Evolutionary conservation across 2,888 invertebrate species (phyloP), one percentile per base, ranked within the genome.

Genomic region (Xanthia icteritia): DNA sequence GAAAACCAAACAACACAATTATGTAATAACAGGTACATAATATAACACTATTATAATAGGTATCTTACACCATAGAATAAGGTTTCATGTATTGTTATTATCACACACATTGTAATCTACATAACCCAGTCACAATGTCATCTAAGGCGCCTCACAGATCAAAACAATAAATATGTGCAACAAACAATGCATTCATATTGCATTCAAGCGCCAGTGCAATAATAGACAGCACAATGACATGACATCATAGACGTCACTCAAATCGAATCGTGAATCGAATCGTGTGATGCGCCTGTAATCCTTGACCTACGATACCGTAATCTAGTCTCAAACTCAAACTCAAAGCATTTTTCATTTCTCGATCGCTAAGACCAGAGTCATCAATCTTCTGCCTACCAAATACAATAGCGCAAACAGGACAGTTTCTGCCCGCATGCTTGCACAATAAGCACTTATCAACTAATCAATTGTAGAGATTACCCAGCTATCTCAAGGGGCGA

Each of bases 381-480:
- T 15, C 15, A 2, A 56, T 20, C 39, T 8, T 56, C 51, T 56
- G 23, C 15, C 20, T n/a, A 64, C 15, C 45, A 3, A 73, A 36
- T 20, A 71, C 67, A 65, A 67, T 15, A 61, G 39, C n/a, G 15
- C 27, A 48, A 77, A 45, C 73, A 58, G 15, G 27, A 54, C 61
- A 66, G 66, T 54, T 17, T 23, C 68, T 36, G 63, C 81, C 77
- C 77, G 81, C 77, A 83, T 83, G 73, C 17, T 54, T 51, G 42
- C 51, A 23, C 66, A 64, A 70, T 63, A 68, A 81, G 81, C 56
- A 68, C 39, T 58, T 72, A 72, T 72, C 73, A 60, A 56, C 36
- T 48, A 42, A 45, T 45, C 56, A 77, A 61, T 75, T 65, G 78
- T 65, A 48, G 66, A 83, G 56, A 81, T 84, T 65, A 75, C 31